These are phyloP conservation scores for Austrolebias charrua DNA, from an alignment of 2,797 vertebrate genomes.

Conservation along the genomic window DNA sequence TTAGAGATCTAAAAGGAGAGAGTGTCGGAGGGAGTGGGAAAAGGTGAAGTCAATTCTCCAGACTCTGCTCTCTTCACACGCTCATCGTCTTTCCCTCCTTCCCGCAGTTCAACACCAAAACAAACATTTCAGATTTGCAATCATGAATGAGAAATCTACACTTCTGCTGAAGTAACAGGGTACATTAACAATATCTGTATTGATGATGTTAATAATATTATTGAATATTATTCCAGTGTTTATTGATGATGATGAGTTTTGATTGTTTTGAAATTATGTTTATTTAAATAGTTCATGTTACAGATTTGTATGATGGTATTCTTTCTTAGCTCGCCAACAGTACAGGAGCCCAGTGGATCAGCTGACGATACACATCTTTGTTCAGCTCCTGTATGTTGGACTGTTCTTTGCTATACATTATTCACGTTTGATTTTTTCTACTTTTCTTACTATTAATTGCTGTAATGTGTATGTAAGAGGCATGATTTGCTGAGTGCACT, in stretches of 20 bases:
- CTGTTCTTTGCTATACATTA: constrained; percentile 76
- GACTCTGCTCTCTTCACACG: constrained; percentile 69
- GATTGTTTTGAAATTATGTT: constrained; percentile 74
- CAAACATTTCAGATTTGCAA: constrained; percentile 77
- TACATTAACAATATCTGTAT: constrained; percentile 84
- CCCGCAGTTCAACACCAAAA: constrained; percentile 75
- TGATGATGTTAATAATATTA: constrained; percentile 82
- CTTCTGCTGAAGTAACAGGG: constrained; percentile 84
- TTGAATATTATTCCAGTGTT: constrained; percentile 82
- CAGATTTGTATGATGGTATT: constrained; percentile 82
- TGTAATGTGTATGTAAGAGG: constrained; percentile 80
- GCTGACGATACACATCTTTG: constrained; percentile 48
- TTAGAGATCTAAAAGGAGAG: constrained; percentile 53
- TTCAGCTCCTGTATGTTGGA: constrained; percentile 67
- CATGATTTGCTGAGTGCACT: constrained; percentile 81
- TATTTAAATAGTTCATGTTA: constrained; percentile 79
- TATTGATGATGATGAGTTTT: constrained; percentile 80
- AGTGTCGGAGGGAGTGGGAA: constrained; percentile 50
- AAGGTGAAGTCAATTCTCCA: constrained; percentile 64
- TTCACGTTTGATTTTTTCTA: constrained; percentile 68
- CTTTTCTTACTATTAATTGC: constrained; percentile 74
- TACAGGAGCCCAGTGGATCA: constrained; percentile 68
- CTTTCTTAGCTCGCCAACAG: constrained; percentile 77
- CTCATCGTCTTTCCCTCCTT: constrained; percentile 68
- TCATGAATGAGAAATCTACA: constrained; percentile 77